These are phyloP conservation scores for Pitta sordida DNA, from an alignment of 2,113 vertebrate genomes.

Conservation along the genomic window DNA sequence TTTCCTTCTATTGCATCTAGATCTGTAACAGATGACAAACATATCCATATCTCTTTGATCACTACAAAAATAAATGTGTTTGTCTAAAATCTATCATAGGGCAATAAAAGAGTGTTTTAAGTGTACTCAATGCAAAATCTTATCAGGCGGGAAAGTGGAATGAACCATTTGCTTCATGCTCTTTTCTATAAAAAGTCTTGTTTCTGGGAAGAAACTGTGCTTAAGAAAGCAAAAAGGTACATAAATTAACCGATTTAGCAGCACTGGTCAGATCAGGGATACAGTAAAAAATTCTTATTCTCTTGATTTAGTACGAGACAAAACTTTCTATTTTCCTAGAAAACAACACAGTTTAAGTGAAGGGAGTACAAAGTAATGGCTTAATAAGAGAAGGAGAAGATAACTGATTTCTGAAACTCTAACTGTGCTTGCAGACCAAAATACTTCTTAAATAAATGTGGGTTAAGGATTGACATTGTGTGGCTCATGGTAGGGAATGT, in stretches of 20 bases:
- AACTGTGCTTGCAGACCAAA: background rate
- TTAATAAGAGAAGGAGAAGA: background rate
- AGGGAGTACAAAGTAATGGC: background rate
- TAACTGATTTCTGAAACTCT: background rate
- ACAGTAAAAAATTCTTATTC: background rate
- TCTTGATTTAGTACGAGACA: slow-evolving; percentile 7
- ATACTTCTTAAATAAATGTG: background rate
- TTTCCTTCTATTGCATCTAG: background rate
- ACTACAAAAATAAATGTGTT: slow-evolving; percentile 14
- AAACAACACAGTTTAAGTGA: background rate
- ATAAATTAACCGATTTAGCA: slow-evolving; percentile 42
- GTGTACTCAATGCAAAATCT: slow-evolving; percentile 6
- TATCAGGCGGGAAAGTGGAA: slow-evolving; percentile 8
- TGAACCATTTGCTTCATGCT: background rate
- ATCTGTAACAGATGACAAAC: slow-evolving; percentile 27
- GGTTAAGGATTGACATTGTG: background rate
- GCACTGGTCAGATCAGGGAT: background rate
- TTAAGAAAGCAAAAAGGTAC: background rate
- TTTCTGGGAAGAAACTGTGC: background rate
- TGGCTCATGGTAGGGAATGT: background rate
- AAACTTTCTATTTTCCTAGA: background rate
- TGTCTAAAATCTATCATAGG: slow-evolving; percentile 19
- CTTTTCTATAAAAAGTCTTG: slow-evolving; percentile 6
- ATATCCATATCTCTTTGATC: slow-evolving; percentile 33
- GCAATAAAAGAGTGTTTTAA: slow-evolving; percentile 47